Percentiles rank a stretch among this genome's conserved stretches.
These are phyloP conservation scores for Meiosimyza decipiens DNA, from an alignment of 2,888 invertebrate genomes.

Conservation along the genomic window DNA sequence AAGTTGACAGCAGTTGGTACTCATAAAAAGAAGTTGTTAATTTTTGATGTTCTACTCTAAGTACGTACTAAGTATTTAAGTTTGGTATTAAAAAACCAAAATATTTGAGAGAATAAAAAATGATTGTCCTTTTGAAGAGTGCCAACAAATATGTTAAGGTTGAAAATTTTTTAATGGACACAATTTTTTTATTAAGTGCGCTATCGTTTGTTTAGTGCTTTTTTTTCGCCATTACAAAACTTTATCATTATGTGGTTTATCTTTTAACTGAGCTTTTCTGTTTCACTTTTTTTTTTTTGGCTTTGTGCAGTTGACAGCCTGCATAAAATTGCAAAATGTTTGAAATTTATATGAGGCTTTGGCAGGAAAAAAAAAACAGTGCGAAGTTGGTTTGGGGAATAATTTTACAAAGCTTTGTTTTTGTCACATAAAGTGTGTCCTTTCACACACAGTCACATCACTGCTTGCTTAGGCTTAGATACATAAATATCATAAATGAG, in stretches of 20 bases:
- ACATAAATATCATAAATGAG: too few species aligned
- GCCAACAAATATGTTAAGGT: background rate
- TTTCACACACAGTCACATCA: background rate
- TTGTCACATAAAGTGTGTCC: slow-evolving; percentile 12
- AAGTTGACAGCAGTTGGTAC: too few species aligned
- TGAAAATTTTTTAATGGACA: slow-evolving; percentile 12
- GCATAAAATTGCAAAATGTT: slow-evolving; percentile 25
- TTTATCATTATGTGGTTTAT: background rate
- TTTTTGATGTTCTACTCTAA: too few species aligned
- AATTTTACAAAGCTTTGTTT: slow-evolving; percentile 15
- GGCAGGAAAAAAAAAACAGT: background rate
- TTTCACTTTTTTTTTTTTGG: background rate
- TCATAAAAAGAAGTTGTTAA: too few species aligned
- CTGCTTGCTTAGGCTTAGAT: too few species aligned
- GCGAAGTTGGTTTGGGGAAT: background rate
- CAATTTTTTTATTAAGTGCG: slow-evolving; percentile 11
- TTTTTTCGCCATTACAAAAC: background rate
- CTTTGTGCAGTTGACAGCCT: slow-evolving; percentile 25
- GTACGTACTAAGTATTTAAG: too few species aligned
- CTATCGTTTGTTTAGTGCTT: background rate
- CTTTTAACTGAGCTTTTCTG: background rate
- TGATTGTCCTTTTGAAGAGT: too few species aligned
- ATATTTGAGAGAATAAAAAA: too few species aligned
- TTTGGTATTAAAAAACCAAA: too few species aligned
- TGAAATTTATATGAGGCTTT: slow-evolving; percentile 10